A percentile compares a stretch with the other conserved stretches of the same genome.
These are phyloP conservation scores for Corynorhinus townsendii DNA, from an alignment of 2,113 vertebrate genomes.

Conservation along the genomic window DNA sequence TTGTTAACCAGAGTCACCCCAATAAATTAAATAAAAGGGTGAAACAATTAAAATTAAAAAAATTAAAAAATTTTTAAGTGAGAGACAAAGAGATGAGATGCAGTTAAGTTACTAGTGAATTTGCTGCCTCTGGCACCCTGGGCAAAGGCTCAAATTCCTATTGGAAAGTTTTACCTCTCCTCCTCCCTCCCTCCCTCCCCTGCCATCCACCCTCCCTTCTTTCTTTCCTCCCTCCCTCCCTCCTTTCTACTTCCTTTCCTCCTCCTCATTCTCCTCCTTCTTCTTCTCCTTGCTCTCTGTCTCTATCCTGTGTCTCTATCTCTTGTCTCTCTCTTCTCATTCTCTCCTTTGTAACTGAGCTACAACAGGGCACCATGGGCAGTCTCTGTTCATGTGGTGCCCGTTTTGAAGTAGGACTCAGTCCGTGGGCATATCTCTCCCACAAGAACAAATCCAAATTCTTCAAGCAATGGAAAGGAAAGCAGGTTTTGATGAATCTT, in stretches of 20 bases:
- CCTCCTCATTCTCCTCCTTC: no score
- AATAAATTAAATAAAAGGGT: neutral
- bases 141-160: neutral
- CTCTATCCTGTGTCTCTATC: neutral
- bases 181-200: no score
- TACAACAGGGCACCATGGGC: accelerated
- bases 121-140: neutral
- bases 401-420: neutral
- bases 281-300: neutral
- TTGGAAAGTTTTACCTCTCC: neutral
- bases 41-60: neutral
- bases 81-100: neutral
- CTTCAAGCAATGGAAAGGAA: neutral
- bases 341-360: neutral
- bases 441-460: neutral
- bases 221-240: neutral
- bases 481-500: neutral
- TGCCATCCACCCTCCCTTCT: accelerated
- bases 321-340: neutral
- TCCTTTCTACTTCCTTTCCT: neutral
- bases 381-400: neutral
- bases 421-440: neutral
- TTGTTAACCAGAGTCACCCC: neutral
- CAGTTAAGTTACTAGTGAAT: neutral
- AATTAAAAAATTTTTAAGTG: neutral